phyloP scores from a whole-genome alignment of 1,140 invertebrate species.

The Dryas iulia region DNA sequence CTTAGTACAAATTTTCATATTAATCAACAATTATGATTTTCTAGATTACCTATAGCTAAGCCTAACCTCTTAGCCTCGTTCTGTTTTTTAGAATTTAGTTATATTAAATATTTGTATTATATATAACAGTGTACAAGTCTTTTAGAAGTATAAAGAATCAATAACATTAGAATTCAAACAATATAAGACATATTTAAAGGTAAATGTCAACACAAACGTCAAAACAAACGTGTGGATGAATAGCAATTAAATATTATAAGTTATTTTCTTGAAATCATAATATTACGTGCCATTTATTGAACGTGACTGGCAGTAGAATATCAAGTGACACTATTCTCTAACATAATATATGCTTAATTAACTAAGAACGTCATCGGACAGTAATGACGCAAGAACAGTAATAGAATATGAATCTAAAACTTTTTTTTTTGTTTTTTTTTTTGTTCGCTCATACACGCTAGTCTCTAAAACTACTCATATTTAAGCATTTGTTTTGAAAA shows the following conservation, averaged over 20 bases:
- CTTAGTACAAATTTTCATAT: no score
- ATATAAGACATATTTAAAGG: neutral
- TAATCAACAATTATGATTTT: no score
- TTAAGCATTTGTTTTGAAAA: no score
- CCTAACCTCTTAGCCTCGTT: no score
- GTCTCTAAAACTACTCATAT: no score
- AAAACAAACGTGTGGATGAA: constrained; percentile 3
- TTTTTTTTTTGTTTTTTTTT: no score
- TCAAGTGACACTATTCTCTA: neutral
- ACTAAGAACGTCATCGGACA: neutral
- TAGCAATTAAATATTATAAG: constrained; percentile 2
- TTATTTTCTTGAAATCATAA: neutral
- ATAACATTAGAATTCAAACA: neutral
- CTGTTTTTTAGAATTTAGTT: no score
- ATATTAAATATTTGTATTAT: no score
- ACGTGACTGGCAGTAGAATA: neutral
- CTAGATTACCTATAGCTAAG: no score
- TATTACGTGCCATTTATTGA: neutral
- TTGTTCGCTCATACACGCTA: no score
- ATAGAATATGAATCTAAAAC: no score
- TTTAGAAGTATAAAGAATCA: neutral
- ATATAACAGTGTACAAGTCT: neutral
- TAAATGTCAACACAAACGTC: neutral
- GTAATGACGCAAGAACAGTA: no score
- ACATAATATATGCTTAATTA: neutral